A percentile compares a stretch with the other conserved stretches of the same genome.
Evolutionary conservation across 2,113 vertebrate species (phyloP).

Genomic region (Procavia capensis): DNA sequence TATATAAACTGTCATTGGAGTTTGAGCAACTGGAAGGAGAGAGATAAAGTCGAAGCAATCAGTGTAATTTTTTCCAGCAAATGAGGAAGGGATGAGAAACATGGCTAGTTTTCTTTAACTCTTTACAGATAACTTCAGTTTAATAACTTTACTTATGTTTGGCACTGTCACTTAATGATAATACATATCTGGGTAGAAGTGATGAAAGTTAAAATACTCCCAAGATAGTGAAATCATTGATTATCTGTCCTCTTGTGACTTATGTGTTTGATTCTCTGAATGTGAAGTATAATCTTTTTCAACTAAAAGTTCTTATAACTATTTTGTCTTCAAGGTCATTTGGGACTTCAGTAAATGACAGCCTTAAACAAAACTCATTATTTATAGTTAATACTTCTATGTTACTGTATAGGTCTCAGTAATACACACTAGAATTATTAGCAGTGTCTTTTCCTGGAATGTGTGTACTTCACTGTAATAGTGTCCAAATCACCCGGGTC

Average conservation of each 20-base stretch:
- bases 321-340: conserved; percentile 33
- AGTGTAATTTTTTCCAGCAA: background rate
- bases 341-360: background rate
- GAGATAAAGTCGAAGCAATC: accelerated
- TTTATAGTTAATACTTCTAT: background rate
- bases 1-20: conserved; percentile 69
- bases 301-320: background rate
- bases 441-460: background rate
- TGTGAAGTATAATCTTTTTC: background rate
- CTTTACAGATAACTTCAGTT: background rate
- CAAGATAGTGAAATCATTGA: background rate
- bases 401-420: background rate
- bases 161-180: background rate
- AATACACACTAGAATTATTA: background rate
- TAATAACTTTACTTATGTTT: background rate
- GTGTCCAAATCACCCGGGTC: background rate
- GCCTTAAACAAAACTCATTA: background rate
- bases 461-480: background rate
- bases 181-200: conserved; percentile 4
- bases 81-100: background rate
- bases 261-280: conserved; percentile 24
- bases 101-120: background rate
- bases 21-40: background rate
- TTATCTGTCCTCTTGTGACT: background rate
- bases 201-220: background rate